phyloP scores from a whole-genome alignment of 1,140 invertebrate species.

The Drosophila nikananu region DNA sequence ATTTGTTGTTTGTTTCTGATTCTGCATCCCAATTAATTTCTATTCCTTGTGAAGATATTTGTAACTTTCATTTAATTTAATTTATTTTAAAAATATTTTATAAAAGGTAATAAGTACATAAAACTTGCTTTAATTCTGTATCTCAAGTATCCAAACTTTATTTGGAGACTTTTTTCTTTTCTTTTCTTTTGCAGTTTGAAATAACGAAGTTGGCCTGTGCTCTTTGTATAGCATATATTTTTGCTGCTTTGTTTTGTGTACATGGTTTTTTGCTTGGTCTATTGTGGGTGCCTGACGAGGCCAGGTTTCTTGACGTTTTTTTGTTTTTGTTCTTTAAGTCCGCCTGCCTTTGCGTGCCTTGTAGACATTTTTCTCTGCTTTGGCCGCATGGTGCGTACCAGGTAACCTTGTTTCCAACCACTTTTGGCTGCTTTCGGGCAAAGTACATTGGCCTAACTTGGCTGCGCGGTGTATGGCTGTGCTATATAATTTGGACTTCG shows the following conservation, averaged over 20 bases:
- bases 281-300: constrained; percentile 40
- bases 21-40: no score
- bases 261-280: constrained; percentile 36
- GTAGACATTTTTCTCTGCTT: constrained; percentile 66
- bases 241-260: constrained; percentile 12
- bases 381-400: constrained; percentile 42
- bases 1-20: no score
- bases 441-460: constrained; percentile 63
- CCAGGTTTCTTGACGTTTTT: constrained; percentile 44
- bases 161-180: background rate
- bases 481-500: constrained; percentile 62
- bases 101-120: background rate
- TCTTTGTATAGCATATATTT: constrained; percentile 13
- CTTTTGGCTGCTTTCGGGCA: constrained; percentile 49
- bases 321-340: constrained; percentile 43
- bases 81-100: background rate
- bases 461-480: constrained; percentile 34
- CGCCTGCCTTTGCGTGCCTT: constrained; percentile 64
- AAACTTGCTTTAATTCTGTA: background rate
- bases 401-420: constrained; percentile 79
- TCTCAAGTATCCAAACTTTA: constrained; percentile 1
- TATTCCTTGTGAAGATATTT: no score
- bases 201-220: constrained; percentile 23
- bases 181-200: background rate
- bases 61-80: no score